These are phyloP conservation scores for Tinea semifulvella DNA, from an alignment of 2,888 invertebrate genomes.

Conservation along the genomic window DNA sequence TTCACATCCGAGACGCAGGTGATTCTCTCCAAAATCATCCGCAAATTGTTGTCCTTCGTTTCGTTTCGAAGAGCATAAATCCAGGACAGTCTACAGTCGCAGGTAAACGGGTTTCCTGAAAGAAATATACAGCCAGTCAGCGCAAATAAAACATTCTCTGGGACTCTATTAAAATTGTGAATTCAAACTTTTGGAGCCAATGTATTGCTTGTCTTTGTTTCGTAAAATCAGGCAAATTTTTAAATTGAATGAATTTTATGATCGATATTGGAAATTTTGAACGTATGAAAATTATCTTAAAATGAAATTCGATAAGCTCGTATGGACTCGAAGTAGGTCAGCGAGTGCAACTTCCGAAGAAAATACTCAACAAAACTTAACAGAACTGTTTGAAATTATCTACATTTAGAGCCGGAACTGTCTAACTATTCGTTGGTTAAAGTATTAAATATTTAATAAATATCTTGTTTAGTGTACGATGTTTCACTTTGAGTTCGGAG, in stretches of 20 bases:
- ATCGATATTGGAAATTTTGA: conserved; percentile 5
- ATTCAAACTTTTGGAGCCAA: conserved; percentile 1
- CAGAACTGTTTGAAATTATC: background rate
- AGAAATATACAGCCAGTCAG: conserved; percentile 7
- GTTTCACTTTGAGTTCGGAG: conserved; percentile 13
- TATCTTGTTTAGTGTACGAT: background rate
- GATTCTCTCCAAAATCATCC: conserved; percentile 74
- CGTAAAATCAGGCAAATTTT: background rate
- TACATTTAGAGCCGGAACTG: background rate
- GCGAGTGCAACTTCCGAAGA: background rate
- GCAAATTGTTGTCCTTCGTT: conserved; percentile 73
- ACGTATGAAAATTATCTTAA: conserved; percentile 2
- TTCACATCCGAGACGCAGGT: conserved; percentile 70
- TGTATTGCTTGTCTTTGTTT: background rate
- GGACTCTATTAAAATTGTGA: conserved; percentile 9
- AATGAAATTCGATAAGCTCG: conserved; percentile 4
- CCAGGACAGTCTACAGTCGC: conserved; percentile 86
- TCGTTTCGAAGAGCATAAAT: conserved; percentile 78
- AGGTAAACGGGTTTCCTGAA: conserved; percentile 83
- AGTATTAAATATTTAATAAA: background rate
- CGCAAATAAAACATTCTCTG: conserved; percentile 4
- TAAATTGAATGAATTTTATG: background rate
- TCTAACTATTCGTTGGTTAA: background rate
- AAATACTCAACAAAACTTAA: background rate
- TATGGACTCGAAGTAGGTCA: conserved; percentile 2